Evolutionary conservation across 2,113 vertebrate genomes (phyloP), one percentile per base, ranked within the genome.

Genomic region (Misgurnus anguillicaudatus): DNA sequence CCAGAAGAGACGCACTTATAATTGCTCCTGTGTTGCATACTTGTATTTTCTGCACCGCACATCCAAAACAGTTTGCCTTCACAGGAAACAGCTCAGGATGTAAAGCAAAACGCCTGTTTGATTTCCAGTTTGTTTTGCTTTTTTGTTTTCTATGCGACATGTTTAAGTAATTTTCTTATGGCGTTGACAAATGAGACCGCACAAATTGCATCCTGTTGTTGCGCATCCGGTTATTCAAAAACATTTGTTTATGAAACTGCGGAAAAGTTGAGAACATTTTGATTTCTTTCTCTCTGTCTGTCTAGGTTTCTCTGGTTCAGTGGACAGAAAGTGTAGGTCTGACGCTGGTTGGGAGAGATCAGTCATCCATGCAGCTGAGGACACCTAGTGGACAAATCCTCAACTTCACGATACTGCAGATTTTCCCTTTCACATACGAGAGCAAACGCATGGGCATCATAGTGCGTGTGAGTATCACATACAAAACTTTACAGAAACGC

Each of bases 381-480:
- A 99, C 97, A 86, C 98, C 98, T 87, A 96, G 95, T 83, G 97
- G 95, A 78, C 98, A 98, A 90, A 98, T 99, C 41, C 89, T 99
- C 90, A 98, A 96, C 91, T 98, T 98, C 93, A 98, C 93, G 80
- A 98, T 99, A 87, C 90, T 99, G 72, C 98, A 99, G 92, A 94
- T 99, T 77, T 99, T 99, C 87, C 97, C 98, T 5, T 99, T 99
- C 85, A 99, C 98, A 47, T 99, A 98, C 0, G 98, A 99, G 87
- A 99, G 98, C 94, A 98, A 98, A 61, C 94, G 98, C 65, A 99
- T 99, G 98, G 98, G 98, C 53, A 94, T 98, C 79, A 98, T 99
- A 1, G 96, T 99, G 55, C 85, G 95, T 73, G 98, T 98, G 83
- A 95, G 96, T 89, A 39, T 39, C 62, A 24, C 2, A 38, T 14